Base-by-base conservation (phyloP, 2,797 vertebrate species). In the Botia kubotai region DNA sequence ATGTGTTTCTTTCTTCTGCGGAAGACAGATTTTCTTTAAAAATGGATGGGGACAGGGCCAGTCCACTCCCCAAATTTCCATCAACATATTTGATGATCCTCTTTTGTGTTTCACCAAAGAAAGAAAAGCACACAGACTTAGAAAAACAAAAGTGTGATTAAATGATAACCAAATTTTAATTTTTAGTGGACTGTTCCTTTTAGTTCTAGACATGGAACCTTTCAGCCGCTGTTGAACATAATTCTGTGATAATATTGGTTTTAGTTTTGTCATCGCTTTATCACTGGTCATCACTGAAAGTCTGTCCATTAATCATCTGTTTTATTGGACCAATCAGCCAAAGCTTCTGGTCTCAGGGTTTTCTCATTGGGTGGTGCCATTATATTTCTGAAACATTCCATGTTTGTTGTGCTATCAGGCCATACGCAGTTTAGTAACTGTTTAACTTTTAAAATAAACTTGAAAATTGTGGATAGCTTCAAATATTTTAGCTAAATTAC, bases 341-440 rank as follows among this genome's bases (percentile, higher is more conserved):
- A 79, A 80, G 70, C 46, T 66, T 68, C 39, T 76, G 62, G 74
- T 86, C 82, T 86, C 85, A 86, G 82, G 85, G 73, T 76, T 79
- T 36, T 60, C 21, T 70, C 29, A 23, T 5, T 70, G 63, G 66
- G 66, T 29, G 71, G 21, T 68, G 65, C 78, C 69, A 72, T 79
- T 23, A 50, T 43, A 75, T 80, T 48, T 82, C 69, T 77, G 52
- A 23, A 50, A 73, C 71, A 81, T 75, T 83, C 70, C 71, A 75
- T 62, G 19, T 69, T 13, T 74, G 70, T 62, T 62, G 19, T 29
- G 57, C 39, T 48, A 17, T 11, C 21, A 48, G 66, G 33, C 66
- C 55, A 62, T 70, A 33, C 76, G 50, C 26, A 50, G 33, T 50
- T 69, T 16, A 78, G 48, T 33, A 70, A 50, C 12, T 43, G 19